These are phyloP conservation scores for Agapornis canus DNA, from an alignment of 2,797 vertebrate species.

Conservation along the genomic window DNA sequence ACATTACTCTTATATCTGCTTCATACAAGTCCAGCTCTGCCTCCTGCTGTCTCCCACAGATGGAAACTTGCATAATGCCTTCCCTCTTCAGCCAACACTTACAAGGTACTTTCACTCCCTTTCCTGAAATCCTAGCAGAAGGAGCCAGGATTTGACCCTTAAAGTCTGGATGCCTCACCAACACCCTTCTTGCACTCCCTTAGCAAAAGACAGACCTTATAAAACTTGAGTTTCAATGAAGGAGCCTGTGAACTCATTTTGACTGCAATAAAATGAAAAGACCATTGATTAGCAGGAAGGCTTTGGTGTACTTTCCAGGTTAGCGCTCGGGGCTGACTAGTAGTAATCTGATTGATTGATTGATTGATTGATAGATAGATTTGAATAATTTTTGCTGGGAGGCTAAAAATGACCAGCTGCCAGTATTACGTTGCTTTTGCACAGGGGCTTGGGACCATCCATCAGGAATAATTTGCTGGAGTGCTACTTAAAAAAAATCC, in stretches of 20 bases:
- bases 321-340: not conserved
- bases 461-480: not conserved
- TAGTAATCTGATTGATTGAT: not conserved
- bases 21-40: not conserved
- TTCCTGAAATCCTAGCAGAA: not conserved
- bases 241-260: not conserved
- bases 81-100: not conserved
- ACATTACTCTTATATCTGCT: not conserved
- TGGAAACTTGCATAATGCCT: not conserved
- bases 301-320: not conserved
- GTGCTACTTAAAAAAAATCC: not conserved
- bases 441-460: not conserved
- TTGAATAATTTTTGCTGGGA: not conserved
- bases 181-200: not conserved
- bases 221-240: not conserved
- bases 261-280: not conserved
- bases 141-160: rapidly evolving
- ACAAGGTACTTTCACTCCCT: not conserved
- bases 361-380: not conserved
- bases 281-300: not conserved
- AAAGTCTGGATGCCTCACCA: not conserved
- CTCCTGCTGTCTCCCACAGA: not conserved
- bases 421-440: not conserved
- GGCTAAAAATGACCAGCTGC: not conserved
- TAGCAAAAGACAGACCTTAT: not conserved